phyloP scores from a whole-genome alignment of 1,140 invertebrate genomes.

The Zaprionus taronus region DNA sequence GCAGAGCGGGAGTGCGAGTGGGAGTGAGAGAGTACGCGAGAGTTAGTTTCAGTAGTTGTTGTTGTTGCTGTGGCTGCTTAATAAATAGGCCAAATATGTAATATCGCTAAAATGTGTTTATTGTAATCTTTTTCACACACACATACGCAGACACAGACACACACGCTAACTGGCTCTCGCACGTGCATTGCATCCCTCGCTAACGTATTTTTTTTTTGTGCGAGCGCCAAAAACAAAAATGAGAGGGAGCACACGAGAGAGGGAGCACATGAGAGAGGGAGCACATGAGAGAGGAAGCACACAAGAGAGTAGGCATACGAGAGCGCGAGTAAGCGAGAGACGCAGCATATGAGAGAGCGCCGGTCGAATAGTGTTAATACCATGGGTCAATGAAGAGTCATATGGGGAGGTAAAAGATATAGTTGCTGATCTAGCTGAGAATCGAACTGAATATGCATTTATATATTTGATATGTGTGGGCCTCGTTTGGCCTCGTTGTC shows the following conservation, averaged over 20 bases:
- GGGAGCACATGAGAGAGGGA: constrained; percentile 25
- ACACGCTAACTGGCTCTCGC: constrained; percentile 20
- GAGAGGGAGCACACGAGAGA: constrained; percentile 20
- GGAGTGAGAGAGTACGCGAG: constrained; percentile 24
- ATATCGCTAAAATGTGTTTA: constrained; percentile 82
- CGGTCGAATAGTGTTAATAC: too few species aligned
- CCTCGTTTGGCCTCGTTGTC: too few species aligned
- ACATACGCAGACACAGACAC: constrained; percentile 17
- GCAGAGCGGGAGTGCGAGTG: constrained; percentile 19
- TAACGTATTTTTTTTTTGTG: constrained; percentile 11
- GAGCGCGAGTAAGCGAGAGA: background rate
- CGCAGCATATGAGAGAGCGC: background rate
- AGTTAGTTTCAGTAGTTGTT: constrained; percentile 21
- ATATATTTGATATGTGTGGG: too few species aligned
- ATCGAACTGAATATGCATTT: too few species aligned
- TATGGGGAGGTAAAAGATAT: too few species aligned
- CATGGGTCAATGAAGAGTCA: too few species aligned
- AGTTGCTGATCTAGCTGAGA: too few species aligned
- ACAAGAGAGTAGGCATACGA: background rate
- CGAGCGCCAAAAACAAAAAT: background rate
- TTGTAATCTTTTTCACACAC: constrained; percentile 74
- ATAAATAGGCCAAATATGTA: constrained; percentile 83
- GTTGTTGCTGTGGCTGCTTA: constrained; percentile 55
- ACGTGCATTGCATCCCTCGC: constrained; percentile 77
- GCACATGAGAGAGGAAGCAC: constrained; percentile 2